Conservation (phyloP, 2,797 vertebrate genomes). For the Natrix natrix region DNA sequence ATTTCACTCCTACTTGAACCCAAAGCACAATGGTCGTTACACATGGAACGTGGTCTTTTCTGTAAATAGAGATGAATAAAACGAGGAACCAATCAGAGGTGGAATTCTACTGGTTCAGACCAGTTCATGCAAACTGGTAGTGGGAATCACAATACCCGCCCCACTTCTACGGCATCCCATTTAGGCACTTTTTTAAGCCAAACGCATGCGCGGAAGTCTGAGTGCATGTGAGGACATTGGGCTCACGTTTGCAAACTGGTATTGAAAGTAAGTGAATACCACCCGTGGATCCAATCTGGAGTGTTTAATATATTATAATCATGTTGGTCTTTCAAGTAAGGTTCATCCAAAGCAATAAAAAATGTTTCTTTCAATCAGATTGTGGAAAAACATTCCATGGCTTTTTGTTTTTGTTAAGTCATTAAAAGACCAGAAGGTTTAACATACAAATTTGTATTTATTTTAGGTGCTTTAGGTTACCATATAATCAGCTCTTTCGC, state of each 20-base stretch:
- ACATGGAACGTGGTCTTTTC: not conserved
- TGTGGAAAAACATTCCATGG: not conserved
- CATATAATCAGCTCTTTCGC: not conserved
- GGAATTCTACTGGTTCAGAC: too few relatives aligned
- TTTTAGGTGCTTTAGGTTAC: not conserved
- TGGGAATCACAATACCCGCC: too few relatives aligned
- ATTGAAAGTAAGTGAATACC: too few relatives aligned
- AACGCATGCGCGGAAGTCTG: too few relatives aligned
- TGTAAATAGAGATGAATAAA: not conserved
- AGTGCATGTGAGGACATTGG: too few relatives aligned
- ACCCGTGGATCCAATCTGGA: too few relatives aligned
- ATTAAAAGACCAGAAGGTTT: not conserved
- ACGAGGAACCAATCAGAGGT: not conserved
- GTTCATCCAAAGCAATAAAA: not conserved
- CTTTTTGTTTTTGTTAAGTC: not conserved
- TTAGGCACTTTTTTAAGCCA: too few relatives aligned
- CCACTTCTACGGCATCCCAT: too few relatives aligned
- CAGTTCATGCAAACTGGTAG: too few relatives aligned
- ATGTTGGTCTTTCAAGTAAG: not conserved
- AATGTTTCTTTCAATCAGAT: not conserved
- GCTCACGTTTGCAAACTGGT: too few relatives aligned
- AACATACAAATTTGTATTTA: not conserved
- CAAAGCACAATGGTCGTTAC: not conserved
- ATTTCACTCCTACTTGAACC: not conserved
- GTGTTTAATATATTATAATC: not conserved